Base-by-base conservation (phyloP, 2,888 invertebrate genomes). In the Cephus rjabovi region DNA sequence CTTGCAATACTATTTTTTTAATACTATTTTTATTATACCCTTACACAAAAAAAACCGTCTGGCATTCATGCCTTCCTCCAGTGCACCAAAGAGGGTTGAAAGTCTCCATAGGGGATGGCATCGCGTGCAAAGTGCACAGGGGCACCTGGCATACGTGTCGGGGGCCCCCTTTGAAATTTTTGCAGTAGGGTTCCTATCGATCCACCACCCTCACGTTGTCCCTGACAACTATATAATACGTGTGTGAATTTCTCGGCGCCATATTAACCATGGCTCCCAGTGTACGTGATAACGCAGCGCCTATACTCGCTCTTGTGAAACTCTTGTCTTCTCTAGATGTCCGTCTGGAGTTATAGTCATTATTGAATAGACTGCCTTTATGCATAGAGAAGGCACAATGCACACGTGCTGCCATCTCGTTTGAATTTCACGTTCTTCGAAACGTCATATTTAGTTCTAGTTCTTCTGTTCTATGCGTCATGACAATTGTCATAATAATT, bases 181-280 rank as follows among this genome's bases (percentile, higher is more conserved):
- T 86, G 83, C 87, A 83, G 86, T 83, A 85, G 87, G 86, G 83
- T 82, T 82, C 84, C 82, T 88, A 87, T 88, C 87, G 87, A 87
- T 88, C 88, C 68, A 30, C 82, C 30, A 77, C 82, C 82, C 81
- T 81, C 83, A 82, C 75, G 75, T 73, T 75, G 75, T 78, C 74
- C 82, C 83, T 56, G 56, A 56, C 56, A 56, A 56, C 56, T 56
- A 56, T 56, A 56, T 56, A 23, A 56, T 56, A 56, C 56, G 23
- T 23, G 56, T 56, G 23, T 56, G 56, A 56, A 56, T 23, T 56
- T 56, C 23, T 15, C 23, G 23, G 23, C 23, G 23, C 56, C 23
- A 9, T 56, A 23, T 56, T 56, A 56, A 56, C 15, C 1, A 23
- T 56, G 23, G 9, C 23, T 9, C 9, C 56, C 56, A 56, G 56